Conservation (phyloP, 2,888 invertebrate species). For the Craniophora ligustri region DNA sequence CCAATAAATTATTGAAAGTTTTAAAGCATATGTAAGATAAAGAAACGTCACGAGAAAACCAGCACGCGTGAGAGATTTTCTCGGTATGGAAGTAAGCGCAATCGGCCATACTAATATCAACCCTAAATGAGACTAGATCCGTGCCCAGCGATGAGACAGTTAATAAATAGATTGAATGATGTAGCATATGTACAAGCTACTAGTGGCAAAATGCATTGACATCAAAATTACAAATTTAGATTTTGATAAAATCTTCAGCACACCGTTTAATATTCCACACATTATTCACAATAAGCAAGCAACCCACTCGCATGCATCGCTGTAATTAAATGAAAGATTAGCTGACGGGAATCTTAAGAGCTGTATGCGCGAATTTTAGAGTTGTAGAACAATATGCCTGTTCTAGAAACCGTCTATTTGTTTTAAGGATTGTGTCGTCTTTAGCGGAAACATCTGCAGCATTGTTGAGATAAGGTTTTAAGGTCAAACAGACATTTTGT, state of each 20-base stretch:
- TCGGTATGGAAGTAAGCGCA: too few relatives aligned
- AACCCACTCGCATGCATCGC: slow-evolving; percentile 2
- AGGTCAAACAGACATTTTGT: neutral
- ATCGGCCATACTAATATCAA: too few relatives aligned
- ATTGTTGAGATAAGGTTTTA: slow-evolving; percentile 3
- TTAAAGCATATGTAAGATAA: too few relatives aligned
- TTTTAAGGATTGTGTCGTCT: slow-evolving; percentile 23
- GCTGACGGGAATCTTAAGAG: slow-evolving; percentile 5
- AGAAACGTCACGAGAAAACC: too few relatives aligned
- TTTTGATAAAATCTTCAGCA: neutral
- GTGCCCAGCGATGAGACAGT: too few relatives aligned
- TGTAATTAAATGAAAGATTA: slow-evolving; percentile 36
- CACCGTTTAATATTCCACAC: neutral
- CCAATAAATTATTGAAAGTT: too few relatives aligned
- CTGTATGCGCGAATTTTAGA: neutral
- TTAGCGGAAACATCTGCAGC: slow-evolving; percentile 2
- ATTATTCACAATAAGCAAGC: slow-evolving; percentile 12
- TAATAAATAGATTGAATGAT: too few relatives aligned
- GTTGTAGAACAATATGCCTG: slow-evolving; percentile 13
- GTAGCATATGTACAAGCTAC: too few relatives aligned
- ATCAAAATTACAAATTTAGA: too few relatives aligned
- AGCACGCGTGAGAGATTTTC: too few relatives aligned
- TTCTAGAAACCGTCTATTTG: slow-evolving; percentile 20
- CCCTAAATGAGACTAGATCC: too few relatives aligned
- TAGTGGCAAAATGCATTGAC: too few relatives aligned